A percentile compares a stretch with the other conserved stretches of the same genome.
These are phyloP conservation scores for Eptesicus fuscus DNA, from an alignment of 2,113 vertebrate species.

Conservation along the genomic window DNA sequence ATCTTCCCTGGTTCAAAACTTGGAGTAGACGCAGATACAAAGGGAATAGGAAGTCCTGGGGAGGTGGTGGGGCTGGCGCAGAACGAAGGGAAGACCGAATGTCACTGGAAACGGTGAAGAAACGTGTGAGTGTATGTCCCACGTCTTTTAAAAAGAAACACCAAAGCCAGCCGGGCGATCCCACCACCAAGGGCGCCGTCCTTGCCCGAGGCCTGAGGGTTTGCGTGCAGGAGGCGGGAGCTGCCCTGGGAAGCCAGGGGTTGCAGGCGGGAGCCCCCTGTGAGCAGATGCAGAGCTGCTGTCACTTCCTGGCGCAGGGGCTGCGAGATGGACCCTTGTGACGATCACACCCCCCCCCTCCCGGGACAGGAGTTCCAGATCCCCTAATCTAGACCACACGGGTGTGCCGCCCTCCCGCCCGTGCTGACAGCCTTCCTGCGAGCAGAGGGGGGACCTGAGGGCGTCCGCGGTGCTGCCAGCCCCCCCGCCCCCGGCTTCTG, in stretches of 20 bases:
- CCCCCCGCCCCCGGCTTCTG: background rate
- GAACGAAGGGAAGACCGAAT: fast-evolving
- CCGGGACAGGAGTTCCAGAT: background rate
- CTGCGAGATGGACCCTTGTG: background rate
- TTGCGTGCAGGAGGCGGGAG: background rate
- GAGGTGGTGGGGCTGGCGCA: background rate
- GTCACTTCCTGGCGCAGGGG: background rate
- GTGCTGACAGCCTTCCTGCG: background rate
- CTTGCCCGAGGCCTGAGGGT: too few relatives aligned
- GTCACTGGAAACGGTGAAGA: background rate
- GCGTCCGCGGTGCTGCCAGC: background rate
- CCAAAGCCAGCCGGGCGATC: too few relatives aligned
- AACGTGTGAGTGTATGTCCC: background rate
- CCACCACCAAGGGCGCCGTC: background rate
- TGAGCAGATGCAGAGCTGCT: background rate
- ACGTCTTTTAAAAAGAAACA: too few relatives aligned
- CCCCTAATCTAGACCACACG: too few relatives aligned
- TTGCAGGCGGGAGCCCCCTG: fast-evolving
- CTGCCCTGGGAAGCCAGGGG: background rate
- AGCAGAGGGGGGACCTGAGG: too few relatives aligned
- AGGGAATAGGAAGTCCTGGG: background rate
- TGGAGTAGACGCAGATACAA: background rate
- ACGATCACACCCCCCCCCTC: background rate
- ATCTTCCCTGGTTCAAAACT: background rate
- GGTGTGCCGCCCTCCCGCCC: too few relatives aligned